phyloP scores from a whole-genome alignment of 2,113 vertebrate genomes.

The Phyllopteryx taeniolatus region DNA sequence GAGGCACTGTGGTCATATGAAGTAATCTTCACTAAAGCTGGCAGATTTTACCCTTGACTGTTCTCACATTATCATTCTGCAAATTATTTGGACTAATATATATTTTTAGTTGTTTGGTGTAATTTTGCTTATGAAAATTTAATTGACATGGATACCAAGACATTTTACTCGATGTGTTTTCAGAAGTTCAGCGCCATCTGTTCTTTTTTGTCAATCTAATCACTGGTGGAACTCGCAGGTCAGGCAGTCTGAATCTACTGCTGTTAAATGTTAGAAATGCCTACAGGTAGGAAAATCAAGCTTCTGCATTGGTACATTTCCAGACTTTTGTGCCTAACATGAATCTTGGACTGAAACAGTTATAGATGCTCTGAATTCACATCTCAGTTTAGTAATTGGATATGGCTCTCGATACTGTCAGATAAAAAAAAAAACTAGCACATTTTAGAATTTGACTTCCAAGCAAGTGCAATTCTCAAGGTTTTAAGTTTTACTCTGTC shows the following conservation, averaged over 20 bases:
- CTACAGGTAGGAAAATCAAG: constrained; percentile 58
- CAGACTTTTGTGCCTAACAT: constrained; percentile 45
- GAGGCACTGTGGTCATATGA: not conserved
- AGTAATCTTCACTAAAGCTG: not conserved
- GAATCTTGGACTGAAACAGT: constrained; percentile 36
- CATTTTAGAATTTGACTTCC: constrained; percentile 1
- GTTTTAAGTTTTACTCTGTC: constrained; percentile 25
- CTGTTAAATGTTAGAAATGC: constrained; percentile 52
- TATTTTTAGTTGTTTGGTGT: not conserved
- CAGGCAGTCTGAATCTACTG: constrained; percentile 48
- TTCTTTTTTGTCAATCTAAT: constrained; percentile 12
- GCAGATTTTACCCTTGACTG: not conserved
- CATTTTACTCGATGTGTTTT: constrained; percentile 33
- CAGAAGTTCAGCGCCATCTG: constrained; percentile 7
- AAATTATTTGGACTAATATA: not conserved
- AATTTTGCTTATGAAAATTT: not conserved
- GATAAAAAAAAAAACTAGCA: not conserved
- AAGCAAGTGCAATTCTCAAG: constrained; percentile 1
- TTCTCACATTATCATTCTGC: not conserved
- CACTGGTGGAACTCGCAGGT: constrained; percentile 23
- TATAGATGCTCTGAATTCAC: constrained; percentile 2
- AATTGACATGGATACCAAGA: constrained; percentile 47
- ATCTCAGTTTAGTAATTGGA: not conserved
- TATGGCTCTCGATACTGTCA: not conserved
- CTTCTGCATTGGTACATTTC: constrained; percentile 43